Evolutionary conservation across 1,140 invertebrate species (phyloP).

Genomic region (Heliconius hewitsoni): DNA sequence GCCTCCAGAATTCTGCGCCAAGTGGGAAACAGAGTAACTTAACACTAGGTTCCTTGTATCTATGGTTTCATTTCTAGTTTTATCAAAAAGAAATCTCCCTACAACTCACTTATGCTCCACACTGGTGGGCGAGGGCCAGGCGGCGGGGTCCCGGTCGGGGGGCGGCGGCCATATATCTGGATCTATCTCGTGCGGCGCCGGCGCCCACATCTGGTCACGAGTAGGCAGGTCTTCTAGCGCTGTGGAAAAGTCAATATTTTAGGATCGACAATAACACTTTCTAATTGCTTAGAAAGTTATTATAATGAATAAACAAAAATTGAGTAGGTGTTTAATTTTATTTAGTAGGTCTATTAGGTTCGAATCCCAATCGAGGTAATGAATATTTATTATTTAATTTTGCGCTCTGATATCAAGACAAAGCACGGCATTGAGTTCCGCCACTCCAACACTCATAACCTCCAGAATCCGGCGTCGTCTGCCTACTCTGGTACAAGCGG

Average conservation of each 20-base stretch:
- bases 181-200: conserved; percentile 79
- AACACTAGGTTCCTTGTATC: too few relatives aligned
- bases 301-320: neutral
- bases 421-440: too few relatives aligned
- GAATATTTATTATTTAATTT: neutral
- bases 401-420: too few relatives aligned
- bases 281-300: conserved; percentile 1
- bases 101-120: conserved; percentile 86
- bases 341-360: too few relatives aligned
- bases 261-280: neutral
- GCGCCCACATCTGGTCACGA: conserved; percentile 74
- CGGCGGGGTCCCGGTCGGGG: conserved; percentile 89
- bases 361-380: too few relatives aligned
- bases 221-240: conserved; percentile 76
- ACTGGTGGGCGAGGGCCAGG: conserved; percentile 94
- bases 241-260: conserved; percentile 41
- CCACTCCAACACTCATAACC: too few relatives aligned
- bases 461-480: too few relatives aligned
- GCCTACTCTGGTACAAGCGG: too few relatives aligned
- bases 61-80: neutral
- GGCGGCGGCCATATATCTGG: conserved; percentile 88
- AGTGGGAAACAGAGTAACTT: too few relatives aligned
- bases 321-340: neutral
- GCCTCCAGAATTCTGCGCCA: too few relatives aligned
- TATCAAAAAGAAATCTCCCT: neutral